These are phyloP conservation scores for Colletes collaris DNA, from an alignment of 2,888 invertebrate genomes.

Conservation along the genomic window DNA sequence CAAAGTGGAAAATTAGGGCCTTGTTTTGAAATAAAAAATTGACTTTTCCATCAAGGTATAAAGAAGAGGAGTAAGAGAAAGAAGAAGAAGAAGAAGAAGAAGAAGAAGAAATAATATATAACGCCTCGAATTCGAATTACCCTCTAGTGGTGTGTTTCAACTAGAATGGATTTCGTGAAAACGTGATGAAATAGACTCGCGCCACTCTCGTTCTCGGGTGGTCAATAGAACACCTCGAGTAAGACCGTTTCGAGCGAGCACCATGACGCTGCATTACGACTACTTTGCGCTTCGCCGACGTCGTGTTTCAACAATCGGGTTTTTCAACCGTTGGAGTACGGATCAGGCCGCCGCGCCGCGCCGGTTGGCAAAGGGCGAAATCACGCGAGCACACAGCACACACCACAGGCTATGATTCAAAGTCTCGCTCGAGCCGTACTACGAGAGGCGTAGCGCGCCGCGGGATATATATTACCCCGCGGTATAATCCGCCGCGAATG, in stretches of 20 bases:
- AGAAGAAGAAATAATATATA: too few relatives aligned
- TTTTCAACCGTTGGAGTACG: not conserved
- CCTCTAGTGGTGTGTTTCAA: too few relatives aligned
- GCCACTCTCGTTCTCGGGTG: not conserved
- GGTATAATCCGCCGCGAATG: conserved; percentile 53
- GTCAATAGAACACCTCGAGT: conserved; percentile 4
- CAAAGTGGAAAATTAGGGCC: too few relatives aligned
- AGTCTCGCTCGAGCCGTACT: conserved; percentile 20
- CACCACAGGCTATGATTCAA: conserved; percentile 37
- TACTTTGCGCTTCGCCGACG: not conserved
- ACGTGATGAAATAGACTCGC: not conserved
- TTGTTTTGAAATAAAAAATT: too few relatives aligned
- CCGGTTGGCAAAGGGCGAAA: conserved; percentile 28
- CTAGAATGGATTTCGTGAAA: not conserved
- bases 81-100: too few relatives aligned
- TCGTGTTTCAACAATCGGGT: conserved; percentile 23
- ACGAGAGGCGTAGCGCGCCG: conserved; percentile 28
- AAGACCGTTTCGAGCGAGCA: not conserved
- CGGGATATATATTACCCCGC: conserved; percentile 39
- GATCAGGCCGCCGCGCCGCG: not conserved
- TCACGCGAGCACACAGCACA: conserved; percentile 29
- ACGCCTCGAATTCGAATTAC: too few relatives aligned
- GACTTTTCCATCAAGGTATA: too few relatives aligned
- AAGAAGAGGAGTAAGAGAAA: too few relatives aligned
- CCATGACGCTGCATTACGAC: conserved; percentile 14